Conservation (phyloP, 2,113 vertebrate species). For the Lophotis ruficrista region DNA sequence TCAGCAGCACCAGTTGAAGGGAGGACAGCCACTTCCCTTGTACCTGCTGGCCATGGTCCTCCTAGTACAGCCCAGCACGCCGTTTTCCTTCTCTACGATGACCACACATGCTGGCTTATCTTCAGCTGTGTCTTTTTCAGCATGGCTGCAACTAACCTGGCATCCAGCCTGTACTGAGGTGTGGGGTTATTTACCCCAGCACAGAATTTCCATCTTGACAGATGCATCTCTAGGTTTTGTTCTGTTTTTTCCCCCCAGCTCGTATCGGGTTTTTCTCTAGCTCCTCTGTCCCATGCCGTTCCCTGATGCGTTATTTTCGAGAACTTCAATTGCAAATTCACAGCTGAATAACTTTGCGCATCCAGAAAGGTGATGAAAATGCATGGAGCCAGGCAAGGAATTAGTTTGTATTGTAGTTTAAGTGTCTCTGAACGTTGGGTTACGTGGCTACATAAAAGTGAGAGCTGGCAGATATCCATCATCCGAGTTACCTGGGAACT, state of each 20-base stretch:
- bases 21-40: neutral
- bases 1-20: neutral
- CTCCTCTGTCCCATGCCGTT: neutral
- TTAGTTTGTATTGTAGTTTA: neutral
- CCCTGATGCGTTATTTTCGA: neutral
- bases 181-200: neutral
- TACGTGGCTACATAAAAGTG: neutral
- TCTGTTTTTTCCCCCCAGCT: neutral
- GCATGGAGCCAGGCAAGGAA: neutral
- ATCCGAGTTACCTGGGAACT: neutral
- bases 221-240: neutral
- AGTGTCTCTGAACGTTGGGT: neutral
- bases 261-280: neutral
- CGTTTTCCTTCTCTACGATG: neutral
- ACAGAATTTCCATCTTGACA: neutral
- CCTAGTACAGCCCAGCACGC: neutral
- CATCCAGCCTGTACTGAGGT: neutral
- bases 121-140: neutral
- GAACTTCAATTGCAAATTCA: neutral
- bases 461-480: neutral
- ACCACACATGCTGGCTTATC: rapidly evolving
- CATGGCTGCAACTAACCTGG: neutral
- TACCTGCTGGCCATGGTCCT: neutral
- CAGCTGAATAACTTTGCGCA: neutral
- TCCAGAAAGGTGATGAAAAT: neutral